Percentiles rank a stretch among this genome's conserved stretches.
Evolutionary conservation across 2,113 vertebrate genomes (phyloP).

Genomic region (Leptocoma aspasia): DNA sequence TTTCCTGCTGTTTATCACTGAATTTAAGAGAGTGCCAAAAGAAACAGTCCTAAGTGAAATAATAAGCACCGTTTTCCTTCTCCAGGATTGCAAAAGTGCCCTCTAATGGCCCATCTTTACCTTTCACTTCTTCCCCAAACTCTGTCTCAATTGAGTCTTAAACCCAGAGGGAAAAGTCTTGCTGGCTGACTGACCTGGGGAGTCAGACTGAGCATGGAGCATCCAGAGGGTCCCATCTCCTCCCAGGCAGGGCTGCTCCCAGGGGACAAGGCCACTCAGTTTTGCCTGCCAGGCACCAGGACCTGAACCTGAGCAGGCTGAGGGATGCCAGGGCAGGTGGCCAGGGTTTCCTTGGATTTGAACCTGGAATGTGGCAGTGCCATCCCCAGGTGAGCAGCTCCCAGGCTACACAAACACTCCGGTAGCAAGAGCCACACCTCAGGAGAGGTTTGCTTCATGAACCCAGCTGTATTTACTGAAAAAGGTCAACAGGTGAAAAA

Average conservation of each 20-base stretch:
- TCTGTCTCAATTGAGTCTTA: not conserved
- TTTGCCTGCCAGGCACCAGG: not conserved
- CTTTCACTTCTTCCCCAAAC: not conserved
- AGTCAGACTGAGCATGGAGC: not conserved
- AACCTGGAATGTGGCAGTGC: not conserved
- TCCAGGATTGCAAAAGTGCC: constrained; percentile 68
- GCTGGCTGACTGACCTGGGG: not conserved
- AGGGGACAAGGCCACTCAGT: not conserved
- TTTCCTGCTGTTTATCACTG: constrained; percentile 42
- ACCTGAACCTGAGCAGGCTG: rapidly evolving
- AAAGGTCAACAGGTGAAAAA: not conserved
- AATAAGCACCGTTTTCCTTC: constrained; percentile 33
- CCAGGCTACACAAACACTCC: not conserved
- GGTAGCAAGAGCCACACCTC: not conserved
- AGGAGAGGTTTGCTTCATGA: not conserved
- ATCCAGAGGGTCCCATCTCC: not conserved
- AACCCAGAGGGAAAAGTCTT: not conserved
- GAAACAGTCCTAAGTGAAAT: constrained; percentile 30
- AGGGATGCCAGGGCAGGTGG: not conserved
- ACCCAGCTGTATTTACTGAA: not conserved
- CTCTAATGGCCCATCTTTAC: constrained; percentile 59
- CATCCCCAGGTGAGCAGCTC: not conserved
- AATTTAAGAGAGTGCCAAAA: constrained; percentile 42
- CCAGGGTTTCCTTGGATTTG: not conserved
- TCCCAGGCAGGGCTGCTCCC: not conserved